Evolutionary conservation across 2,888 invertebrate genomes (phyloP).

Genomic region (Acronicta psi): DNA sequence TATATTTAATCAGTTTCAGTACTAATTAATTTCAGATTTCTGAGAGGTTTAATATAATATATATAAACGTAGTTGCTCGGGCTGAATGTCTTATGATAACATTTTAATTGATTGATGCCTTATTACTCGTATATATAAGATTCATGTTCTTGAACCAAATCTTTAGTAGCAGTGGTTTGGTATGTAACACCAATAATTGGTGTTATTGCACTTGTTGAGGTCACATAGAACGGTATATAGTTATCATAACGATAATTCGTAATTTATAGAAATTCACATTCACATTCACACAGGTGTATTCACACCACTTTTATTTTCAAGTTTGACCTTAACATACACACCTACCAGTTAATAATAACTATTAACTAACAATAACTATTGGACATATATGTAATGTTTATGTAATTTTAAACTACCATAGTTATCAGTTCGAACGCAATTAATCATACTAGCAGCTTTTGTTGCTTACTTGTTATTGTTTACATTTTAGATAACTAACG

Average conservation of each 20-base stretch:
- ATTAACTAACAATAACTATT: no score
- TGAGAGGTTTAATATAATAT: background rate
- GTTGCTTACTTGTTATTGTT: slow-evolving; percentile 33
- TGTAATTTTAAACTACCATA: no score
- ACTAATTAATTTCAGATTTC: slow-evolving; percentile 30
- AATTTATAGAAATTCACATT: no score
- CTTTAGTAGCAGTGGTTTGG: background rate
- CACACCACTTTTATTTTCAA: no score
- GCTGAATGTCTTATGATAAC: slow-evolving; percentile 12
- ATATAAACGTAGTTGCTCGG: slow-evolving; percentile 1
- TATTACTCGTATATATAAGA: background rate
- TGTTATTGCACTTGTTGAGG: no score
- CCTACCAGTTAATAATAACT: no score
- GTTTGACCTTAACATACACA: no score
- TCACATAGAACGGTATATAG: no score
- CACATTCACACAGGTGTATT: no score
- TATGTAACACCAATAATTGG: no score
- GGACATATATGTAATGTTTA: no score
- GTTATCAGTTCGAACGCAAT: slow-evolving; percentile 38
- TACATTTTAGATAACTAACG: slow-evolving; percentile 25
- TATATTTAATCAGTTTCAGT: slow-evolving; percentile 21
- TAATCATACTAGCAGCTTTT: slow-evolving; percentile 29
- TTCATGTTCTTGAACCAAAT: background rate
- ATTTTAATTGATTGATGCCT: slow-evolving; percentile 12
- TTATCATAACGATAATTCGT: no score